Percentiles rank a stretch among this genome's conserved stretches.
phyloP scores from a whole-genome alignment of 1,140 invertebrate genomes.

The Hylaeus anthracinus region DNA sequence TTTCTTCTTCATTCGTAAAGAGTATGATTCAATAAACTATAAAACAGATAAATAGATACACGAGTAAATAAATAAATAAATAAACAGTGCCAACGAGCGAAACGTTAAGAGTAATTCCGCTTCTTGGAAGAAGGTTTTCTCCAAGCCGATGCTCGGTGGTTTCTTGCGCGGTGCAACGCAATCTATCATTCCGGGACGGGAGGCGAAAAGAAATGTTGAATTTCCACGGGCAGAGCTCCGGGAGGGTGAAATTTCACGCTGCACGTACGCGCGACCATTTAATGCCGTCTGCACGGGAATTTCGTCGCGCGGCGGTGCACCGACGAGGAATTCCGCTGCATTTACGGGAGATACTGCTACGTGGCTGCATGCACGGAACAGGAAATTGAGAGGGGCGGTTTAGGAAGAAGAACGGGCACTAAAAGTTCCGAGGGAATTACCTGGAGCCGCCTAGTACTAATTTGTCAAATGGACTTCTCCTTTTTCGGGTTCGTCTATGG shows the following conservation, averaged over 20 bases:
- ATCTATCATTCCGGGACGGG: background rate
- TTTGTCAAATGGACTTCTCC: conserved; percentile 47
- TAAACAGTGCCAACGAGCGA: no score
- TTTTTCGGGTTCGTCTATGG: conserved; percentile 6
- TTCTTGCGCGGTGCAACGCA: background rate
- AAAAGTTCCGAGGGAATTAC: conserved; percentile 44
- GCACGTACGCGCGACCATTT: conserved; percentile 28
- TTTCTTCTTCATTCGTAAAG: no score
- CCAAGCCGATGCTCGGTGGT: no score
- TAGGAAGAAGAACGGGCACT: conserved; percentile 30
- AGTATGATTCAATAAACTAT: no score
- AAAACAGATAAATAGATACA: no score
- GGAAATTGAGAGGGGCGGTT: conserved; percentile 33
- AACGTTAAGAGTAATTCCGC: background rate
- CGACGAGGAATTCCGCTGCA: conserved; percentile 5
- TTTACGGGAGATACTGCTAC: background rate
- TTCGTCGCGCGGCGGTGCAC: conserved; percentile 14
- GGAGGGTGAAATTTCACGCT: conserved; percentile 50
- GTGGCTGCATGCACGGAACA: background rate
- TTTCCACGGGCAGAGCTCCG: background rate
- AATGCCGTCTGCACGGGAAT: conserved; percentile 18
- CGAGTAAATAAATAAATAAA: no score
- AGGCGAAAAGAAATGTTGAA: background rate
- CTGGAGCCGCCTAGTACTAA: conserved; percentile 35
- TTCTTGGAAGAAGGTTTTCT: background rate